These are phyloP conservation scores for Hyles euphorbiae DNA, from an alignment of 1,140 invertebrate species.

Conservation along the genomic window DNA sequence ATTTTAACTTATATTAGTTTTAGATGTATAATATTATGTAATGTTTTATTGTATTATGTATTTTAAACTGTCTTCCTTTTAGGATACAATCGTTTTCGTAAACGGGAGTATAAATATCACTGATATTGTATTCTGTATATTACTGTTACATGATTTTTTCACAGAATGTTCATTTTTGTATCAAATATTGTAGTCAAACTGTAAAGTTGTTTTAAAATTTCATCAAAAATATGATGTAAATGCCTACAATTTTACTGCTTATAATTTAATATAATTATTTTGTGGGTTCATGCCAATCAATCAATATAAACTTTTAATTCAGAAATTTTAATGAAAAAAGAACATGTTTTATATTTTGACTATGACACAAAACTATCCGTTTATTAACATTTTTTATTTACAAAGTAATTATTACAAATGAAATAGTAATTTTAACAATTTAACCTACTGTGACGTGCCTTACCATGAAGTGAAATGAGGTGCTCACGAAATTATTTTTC, in stretches of 20 bases:
- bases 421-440: not conserved
- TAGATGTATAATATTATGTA: constrained; percentile 19
- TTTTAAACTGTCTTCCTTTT: constrained; percentile 6
- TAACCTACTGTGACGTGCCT: constrained; percentile 33
- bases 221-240: too few relatives aligned
- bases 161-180: not conserved
- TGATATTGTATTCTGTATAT: too few relatives aligned
- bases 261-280: too few relatives aligned
- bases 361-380: too few relatives aligned
- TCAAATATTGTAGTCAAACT: too few relatives aligned
- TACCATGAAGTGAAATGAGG: constrained; percentile 37
- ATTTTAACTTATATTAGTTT: constrained; percentile 48
- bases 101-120: too few relatives aligned
- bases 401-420: not conserved
- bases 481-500: constrained; percentile 33
- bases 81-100: not conserved
- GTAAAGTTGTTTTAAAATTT: too few relatives aligned
- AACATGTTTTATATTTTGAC: too few relatives aligned
- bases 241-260: too few relatives aligned
- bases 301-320: too few relatives aligned
- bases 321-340: too few relatives aligned
- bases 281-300: too few relatives aligned
- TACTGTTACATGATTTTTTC: not conserved
- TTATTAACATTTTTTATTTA: not conserved
- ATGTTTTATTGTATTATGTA: constrained; percentile 2